phyloP scores from a whole-genome alignment of 1,140 invertebrate species.

The Drosophila pseudoananassae region DNA sequence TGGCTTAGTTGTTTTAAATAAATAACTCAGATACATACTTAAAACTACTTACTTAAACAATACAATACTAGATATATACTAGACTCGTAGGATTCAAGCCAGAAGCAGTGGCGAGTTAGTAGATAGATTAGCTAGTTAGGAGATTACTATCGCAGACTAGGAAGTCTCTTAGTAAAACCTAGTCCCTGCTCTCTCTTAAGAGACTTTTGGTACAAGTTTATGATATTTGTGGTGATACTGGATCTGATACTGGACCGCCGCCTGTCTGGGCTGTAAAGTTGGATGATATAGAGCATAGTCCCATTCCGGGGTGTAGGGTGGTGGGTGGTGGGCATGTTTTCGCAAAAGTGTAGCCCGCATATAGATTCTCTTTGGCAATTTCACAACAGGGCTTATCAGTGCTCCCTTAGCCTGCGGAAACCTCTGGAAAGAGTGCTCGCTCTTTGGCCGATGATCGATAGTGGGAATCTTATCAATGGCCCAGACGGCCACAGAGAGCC shows the following conservation, averaged over 20 bases:
- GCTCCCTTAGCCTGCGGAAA: slow-evolving; percentile 39
- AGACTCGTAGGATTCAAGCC: too few species aligned
- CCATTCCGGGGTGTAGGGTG: not conserved
- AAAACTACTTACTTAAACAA: too few species aligned
- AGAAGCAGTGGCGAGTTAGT: too few species aligned
- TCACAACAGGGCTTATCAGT: slow-evolving; percentile 27
- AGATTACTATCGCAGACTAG: not conserved
- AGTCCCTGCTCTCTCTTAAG: slow-evolving; percentile 11
- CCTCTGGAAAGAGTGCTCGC: slow-evolving; percentile 38
- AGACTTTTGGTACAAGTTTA: not conserved
- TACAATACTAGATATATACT: too few species aligned
- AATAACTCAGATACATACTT: too few species aligned
- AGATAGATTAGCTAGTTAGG: not conserved
- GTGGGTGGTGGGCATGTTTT: too few species aligned
- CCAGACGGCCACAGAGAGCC: slow-evolving; percentile 11
- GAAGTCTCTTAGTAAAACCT: not conserved
- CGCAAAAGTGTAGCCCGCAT: not conserved
- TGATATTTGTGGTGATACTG: not conserved
- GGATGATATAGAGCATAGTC: slow-evolving; percentile 8
- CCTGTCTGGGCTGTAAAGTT: slow-evolving; percentile 8
- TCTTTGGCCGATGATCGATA: slow-evolving; percentile 29
- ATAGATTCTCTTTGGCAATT: slow-evolving; percentile 42
- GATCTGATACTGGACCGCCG: not conserved
- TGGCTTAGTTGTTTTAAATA: too few species aligned
- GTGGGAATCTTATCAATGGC: slow-evolving; percentile 38